Evolutionary conservation across 2,113 vertebrate genomes (phyloP).

Genomic region (Grammomys dolichurus): DNA sequence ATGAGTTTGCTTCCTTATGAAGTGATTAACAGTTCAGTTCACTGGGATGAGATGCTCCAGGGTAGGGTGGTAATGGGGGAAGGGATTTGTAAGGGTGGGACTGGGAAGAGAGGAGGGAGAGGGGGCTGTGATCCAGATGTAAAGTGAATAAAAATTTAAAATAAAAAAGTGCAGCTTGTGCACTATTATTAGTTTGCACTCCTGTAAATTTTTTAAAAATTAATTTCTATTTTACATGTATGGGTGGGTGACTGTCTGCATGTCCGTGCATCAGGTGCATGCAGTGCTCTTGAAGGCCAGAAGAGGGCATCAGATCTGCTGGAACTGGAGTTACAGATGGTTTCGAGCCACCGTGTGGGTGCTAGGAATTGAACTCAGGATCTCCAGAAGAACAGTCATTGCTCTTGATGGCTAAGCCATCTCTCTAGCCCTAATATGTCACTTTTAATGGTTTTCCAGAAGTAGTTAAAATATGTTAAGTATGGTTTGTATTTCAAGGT

Average conservation of each 20-base stretch:
- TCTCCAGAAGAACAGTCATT: not conserved
- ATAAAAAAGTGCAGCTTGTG: not conserved
- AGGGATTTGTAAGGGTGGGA: too few relatives aligned
- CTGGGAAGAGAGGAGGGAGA: too few relatives aligned
- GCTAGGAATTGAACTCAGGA: not conserved
- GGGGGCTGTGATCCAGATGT: too few relatives aligned
- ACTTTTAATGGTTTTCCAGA: not conserved
- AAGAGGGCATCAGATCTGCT: not conserved
- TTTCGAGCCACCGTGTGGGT: not conserved
- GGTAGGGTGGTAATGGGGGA: too few relatives aligned
- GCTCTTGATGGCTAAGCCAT: not conserved
- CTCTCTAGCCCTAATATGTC: not conserved
- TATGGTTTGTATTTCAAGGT: conserved; percentile 31
- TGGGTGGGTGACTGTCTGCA: not conserved
- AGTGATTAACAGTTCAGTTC: not conserved
- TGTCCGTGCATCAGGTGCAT: not conserved
- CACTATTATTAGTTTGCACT: not conserved
- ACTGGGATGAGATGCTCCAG: not conserved
- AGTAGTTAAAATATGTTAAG: conserved; percentile 36
- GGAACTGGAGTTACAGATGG: not conserved
- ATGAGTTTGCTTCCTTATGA: conserved; percentile 14
- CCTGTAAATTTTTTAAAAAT: not conserved
- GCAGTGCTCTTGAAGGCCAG: not conserved
- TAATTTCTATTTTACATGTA: not conserved
- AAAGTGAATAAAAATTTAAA: too few relatives aligned